These are phyloP conservation scores for Arge pagana DNA, from an alignment of 2,888 invertebrate species.

Conservation along the genomic window DNA sequence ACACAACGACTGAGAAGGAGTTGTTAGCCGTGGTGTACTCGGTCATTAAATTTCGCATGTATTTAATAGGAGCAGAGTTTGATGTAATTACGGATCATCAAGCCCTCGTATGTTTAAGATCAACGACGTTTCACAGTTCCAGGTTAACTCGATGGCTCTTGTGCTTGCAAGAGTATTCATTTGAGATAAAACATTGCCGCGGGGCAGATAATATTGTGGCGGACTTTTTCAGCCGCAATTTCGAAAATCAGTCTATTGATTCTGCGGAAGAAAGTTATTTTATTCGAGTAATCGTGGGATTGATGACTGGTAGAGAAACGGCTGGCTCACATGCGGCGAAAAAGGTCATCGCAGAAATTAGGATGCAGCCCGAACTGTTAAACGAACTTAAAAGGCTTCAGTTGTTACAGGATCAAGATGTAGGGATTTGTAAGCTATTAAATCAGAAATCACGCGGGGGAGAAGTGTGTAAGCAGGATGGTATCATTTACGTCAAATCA, in stretches of 20 bases:
- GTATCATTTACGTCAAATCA: too few relatives aligned
- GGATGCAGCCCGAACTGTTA: too few relatives aligned
- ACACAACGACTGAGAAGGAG: conserved; percentile 3
- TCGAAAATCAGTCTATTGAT: background rate
- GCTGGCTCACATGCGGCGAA: too few relatives aligned
- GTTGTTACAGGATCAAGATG: too few relatives aligned
- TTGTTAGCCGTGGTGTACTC: background rate
- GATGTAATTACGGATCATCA: conserved; percentile 4
- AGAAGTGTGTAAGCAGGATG: too few relatives aligned
- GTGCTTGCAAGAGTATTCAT: background rate
- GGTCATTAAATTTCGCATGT: background rate
- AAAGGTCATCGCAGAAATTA: too few relatives aligned
- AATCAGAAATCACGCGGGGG: too few relatives aligned
- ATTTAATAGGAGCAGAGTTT: conserved; percentile 1
- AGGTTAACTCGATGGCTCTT: background rate
- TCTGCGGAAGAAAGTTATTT: too few relatives aligned
- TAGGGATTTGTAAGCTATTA: too few relatives aligned
- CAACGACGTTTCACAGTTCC: background rate
- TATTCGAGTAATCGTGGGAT: too few relatives aligned
- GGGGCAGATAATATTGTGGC: background rate
- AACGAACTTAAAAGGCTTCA: too few relatives aligned
- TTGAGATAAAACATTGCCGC: background rate
- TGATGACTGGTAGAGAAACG: too few relatives aligned
- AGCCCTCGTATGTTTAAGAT: background rate
- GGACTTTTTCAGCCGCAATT: conserved; percentile 4